Evolutionary conservation across 2,113 vertebrate genomes (phyloP), one percentile per base, ranked within the genome.

Genomic region (Polypterus bichir): DNA sequence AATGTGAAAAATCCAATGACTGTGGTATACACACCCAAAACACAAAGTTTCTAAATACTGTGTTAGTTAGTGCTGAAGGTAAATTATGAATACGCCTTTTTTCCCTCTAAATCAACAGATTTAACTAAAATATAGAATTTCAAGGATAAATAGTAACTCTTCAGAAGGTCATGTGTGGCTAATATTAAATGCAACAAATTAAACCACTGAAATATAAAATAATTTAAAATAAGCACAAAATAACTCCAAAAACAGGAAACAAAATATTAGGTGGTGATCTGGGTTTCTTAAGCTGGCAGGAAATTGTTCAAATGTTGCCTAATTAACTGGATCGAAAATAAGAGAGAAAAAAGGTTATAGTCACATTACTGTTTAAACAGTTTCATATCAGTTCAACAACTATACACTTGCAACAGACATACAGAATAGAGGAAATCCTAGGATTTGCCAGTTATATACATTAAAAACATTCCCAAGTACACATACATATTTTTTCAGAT

Each of bases 391-490:
- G 81, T 78, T 72, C 82, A 75, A 88, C 81, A 78, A 83, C 79
- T 74, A 83, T 79, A 79, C 73, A 76, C 81, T 85, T 66, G 71
- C 87, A 86, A 90, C 83, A 86, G 77, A 91, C 83, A 77, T 74
- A 90, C 75, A 88, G 86, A 87, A 84, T 75, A 90, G 76, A 81
- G 79, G 60, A 73, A 84, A 83, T 80, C 78, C 76, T 75, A 75
- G 77, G 77, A 77, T 85, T 79, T 77, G 62, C 83, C 77, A 72
- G 79, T 85, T 89, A 86, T 94, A 84, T 94, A 89, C 89, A 96
- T 82, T 75, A 71, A 85, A 73, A 84, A 89, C 86, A 84, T 83
- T 86, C 77, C 81, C 86, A 91, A 91, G 69, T 70, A 83, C 87
- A 94, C 87, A 84, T 74, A 91, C 82, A 83, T 69, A 73, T 82